A percentile compares a stretch with the other conserved stretches of the same genome.
phyloP scores from a whole-genome alignment of 2,888 invertebrate genomes.

The Hermaeophaga mercurialis region DNA sequence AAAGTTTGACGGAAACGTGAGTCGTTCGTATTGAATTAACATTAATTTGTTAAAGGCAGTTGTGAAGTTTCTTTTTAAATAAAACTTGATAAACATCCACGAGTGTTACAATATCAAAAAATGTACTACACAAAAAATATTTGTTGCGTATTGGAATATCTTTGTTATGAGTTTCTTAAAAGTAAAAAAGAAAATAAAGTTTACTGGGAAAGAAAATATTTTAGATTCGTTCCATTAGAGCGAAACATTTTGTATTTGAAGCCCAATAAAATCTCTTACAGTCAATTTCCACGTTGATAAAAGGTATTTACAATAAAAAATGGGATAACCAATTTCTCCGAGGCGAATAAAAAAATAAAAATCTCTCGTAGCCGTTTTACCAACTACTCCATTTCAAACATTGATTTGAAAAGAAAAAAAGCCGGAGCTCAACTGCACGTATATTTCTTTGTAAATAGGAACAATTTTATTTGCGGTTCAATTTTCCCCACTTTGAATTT shows the following conservation, averaged over 20 bases:
- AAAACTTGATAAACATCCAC: too few relatives aligned
- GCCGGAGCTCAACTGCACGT: conserved; percentile 6
- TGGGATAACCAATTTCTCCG: conserved; percentile 3
- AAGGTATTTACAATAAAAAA: conserved; percentile 14
- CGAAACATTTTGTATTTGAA: background rate
- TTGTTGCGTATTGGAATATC: too few relatives aligned
- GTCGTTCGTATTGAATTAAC: too few relatives aligned
- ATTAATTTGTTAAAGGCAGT: too few relatives aligned
- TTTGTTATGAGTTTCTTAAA: too few relatives aligned
- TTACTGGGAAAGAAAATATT: too few relatives aligned
- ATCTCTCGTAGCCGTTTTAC: conserved; percentile 6
- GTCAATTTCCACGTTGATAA: conserved; percentile 6
- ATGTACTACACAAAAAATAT: too few relatives aligned
- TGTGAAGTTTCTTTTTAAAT: too few relatives aligned
- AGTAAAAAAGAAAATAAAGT: too few relatives aligned
- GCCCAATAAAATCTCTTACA: conserved; percentile 7
- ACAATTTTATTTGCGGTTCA: conserved; percentile 31
- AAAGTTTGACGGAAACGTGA: too few relatives aligned
- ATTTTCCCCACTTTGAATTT: conserved; percentile 29
- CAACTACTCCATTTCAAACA: conserved; percentile 20
- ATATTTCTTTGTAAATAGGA: conserved; percentile 20
- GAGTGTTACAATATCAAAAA: too few relatives aligned
- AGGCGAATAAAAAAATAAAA: conserved; percentile 13
- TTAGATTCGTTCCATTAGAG: too few relatives aligned
- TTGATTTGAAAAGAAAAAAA: conserved; percentile 18